Evolutionary conservation across 2,888 invertebrate genomes (phyloP).

Genomic region (Rhagophthalmus giganteus): DNA sequence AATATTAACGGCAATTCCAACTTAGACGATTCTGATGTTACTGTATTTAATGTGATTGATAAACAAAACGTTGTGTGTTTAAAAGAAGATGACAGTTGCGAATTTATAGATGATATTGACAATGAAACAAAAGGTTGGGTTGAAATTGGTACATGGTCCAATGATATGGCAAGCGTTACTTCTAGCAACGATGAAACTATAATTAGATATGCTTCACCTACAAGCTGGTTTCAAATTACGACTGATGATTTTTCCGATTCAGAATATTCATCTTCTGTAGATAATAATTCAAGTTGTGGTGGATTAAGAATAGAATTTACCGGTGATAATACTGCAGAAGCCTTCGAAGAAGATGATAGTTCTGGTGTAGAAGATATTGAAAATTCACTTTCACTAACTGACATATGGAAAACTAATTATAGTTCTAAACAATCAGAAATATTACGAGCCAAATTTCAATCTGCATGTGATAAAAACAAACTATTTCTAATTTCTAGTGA

Average conservation of each 20-base stretch:
- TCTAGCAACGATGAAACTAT: conserved; percentile 57
- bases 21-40: conserved; percentile 13
- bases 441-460: conserved; percentile 57
- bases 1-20: background rate
- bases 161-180: conserved; percentile 75
- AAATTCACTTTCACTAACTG: conserved; percentile 42
- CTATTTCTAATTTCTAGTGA: conserved; percentile 48
- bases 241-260: conserved; percentile 59
- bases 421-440: conserved; percentile 50
- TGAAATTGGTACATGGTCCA: conserved; percentile 90
- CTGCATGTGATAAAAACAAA: conserved; percentile 51
- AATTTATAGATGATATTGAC: conserved; percentile 38
- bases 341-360: conserved; percentile 70
- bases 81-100: conserved; percentile 42
- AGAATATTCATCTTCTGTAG: conserved; percentile 56
- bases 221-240: conserved; percentile 53
- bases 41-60: conserved; percentile 36
- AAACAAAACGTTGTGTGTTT: conserved; percentile 41
- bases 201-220: conserved; percentile 61
- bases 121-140: conserved; percentile 62
- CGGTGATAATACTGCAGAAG: conserved; percentile 83
- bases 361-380: conserved; percentile 43
- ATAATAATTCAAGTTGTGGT: conserved; percentile 58
- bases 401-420: conserved; percentile 49
- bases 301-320: conserved; percentile 80